Evolutionary conservation across 2,113 vertebrate genomes (phyloP).

Genomic region (Entosphenus tridentatus): DNA sequence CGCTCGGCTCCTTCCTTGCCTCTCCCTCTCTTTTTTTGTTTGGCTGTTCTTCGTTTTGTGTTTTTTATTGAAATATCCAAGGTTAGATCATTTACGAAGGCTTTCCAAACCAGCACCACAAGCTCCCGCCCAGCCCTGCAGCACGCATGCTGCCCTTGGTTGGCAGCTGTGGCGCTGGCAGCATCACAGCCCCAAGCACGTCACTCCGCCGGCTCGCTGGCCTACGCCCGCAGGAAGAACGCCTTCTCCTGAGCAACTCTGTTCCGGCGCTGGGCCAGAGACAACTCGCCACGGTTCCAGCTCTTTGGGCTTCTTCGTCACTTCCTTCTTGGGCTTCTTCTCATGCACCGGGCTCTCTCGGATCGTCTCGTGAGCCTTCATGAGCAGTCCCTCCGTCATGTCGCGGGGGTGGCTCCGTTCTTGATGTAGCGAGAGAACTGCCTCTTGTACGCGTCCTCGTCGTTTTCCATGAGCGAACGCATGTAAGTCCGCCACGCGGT

Average conservation of each 20-base stretch:
- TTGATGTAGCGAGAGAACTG: conserved; percentile 96
- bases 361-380: conserved; percentile 70
- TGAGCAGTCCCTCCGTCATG: conserved; percentile 87
- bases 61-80: too few relatives aligned
- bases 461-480: conserved; percentile 77
- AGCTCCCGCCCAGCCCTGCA: too few relatives aligned
- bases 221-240: conserved; percentile 74
- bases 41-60: too few relatives aligned
- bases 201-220: conserved; percentile 37
- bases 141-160: too few relatives aligned
- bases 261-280: conserved; percentile 79
- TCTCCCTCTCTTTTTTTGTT: too few relatives aligned
- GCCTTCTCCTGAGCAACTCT: conserved; percentile 87
- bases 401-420: conserved; percentile 40
- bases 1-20: too few relatives aligned
- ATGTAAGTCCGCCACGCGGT: conserved; percentile 64
- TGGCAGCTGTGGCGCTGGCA: too few relatives aligned
- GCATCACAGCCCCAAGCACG: neutral
- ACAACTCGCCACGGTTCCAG: conserved; percentile 91
- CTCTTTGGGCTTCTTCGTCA: conserved; percentile 85
- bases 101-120: too few relatives aligned
- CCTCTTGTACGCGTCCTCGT: conserved; percentile 84
- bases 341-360: conserved; percentile 80
- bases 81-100: too few relatives aligned
- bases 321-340: conserved; percentile 79